Evolutionary conservation across 2,113 vertebrate genomes (phyloP).

Genomic region (Stigmatopora argus): DNA sequence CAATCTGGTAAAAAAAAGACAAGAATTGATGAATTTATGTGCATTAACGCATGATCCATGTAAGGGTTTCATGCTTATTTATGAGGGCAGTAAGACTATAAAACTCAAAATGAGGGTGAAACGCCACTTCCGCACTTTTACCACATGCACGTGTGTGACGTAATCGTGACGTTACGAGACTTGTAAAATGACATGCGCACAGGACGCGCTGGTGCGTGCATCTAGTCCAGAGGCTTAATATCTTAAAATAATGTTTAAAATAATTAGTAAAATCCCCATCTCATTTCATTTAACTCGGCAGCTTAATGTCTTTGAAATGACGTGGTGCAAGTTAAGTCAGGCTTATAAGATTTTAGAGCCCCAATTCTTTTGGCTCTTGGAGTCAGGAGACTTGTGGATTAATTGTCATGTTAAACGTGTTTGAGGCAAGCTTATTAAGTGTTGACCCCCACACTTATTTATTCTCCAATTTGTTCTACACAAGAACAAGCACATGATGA

Average conservation of each 20-base stretch:
- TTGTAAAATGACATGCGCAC: no score
- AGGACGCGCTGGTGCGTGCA: no score
- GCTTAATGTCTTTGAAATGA: slow-evolving; percentile 24
- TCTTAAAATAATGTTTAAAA: slow-evolving; percentile 14
- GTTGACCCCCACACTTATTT: slow-evolving; percentile 15
- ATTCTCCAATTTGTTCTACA: slow-evolving; percentile 12
- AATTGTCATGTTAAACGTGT: slow-evolving; percentile 18
- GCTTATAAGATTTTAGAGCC: slow-evolving; percentile 22
- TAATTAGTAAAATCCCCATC: slow-evolving; percentile 3
- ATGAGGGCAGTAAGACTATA: no score
- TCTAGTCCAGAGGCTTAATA: not conserved
- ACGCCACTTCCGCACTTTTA: no score
- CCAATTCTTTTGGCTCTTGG: slow-evolving; percentile 23
- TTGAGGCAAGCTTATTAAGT: slow-evolving; percentile 23
- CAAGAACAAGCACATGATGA: slow-evolving; percentile 34
- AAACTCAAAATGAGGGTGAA: no score
- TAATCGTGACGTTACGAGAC: no score
- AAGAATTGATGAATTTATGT: no score
- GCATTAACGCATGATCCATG: no score
- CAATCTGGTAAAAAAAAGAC: no score
- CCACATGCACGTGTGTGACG: no score
- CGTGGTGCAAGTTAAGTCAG: slow-evolving; percentile 20
- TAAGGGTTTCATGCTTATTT: no score
- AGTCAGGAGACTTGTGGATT: slow-evolving; percentile 26
- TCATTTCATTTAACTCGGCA: slow-evolving; percentile 18